Evolutionary conservation across 2,888 invertebrate species (phyloP).

Genomic region (Osmoderma eremita): DNA sequence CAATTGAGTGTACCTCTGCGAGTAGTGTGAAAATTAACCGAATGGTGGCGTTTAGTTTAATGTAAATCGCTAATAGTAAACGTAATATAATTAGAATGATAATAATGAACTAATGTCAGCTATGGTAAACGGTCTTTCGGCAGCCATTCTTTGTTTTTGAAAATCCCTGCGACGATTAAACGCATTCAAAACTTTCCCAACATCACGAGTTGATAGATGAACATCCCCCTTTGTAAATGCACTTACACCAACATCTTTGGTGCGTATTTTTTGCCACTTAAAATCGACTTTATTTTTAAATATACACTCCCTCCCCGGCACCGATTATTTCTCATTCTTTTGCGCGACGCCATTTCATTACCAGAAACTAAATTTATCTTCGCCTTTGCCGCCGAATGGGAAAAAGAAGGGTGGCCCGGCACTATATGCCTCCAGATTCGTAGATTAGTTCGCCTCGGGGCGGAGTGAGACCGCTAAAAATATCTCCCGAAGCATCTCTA

Average conservation of each 20-base stretch:
- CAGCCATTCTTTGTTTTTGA: too few relatives aligned
- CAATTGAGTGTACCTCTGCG: too few relatives aligned
- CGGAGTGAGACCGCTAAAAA: slow-evolving; percentile 30
- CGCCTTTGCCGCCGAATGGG: slow-evolving; percentile 11
- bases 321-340: slow-evolving; percentile 22
- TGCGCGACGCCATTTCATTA: slow-evolving; percentile 33
- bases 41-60: too few relatives aligned
- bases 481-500: slow-evolving; percentile 18
- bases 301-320: not conserved
- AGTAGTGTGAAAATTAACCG: too few relatives aligned
- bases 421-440: slow-evolving; percentile 28
- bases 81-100: too few relatives aligned
- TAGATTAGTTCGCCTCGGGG: slow-evolving; percentile 28
- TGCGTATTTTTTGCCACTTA: slow-evolving; percentile 7
- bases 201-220: slow-evolving; percentile 7
- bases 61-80: too few relatives aligned
- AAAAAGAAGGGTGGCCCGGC: slow-evolving; percentile 9
- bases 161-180: too few relatives aligned
- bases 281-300: slow-evolving; percentile 34
- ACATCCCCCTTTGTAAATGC: not conserved
- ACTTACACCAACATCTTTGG: slow-evolving; percentile 8
- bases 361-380: slow-evolving; percentile 26
- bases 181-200: too few relatives aligned
- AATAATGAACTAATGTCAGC: too few relatives aligned
- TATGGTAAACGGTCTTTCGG: too few relatives aligned